These are phyloP conservation scores for Tetraodon nigroviridis DNA, from an alignment of 2,113 vertebrate species.

Conservation along the genomic window DNA sequence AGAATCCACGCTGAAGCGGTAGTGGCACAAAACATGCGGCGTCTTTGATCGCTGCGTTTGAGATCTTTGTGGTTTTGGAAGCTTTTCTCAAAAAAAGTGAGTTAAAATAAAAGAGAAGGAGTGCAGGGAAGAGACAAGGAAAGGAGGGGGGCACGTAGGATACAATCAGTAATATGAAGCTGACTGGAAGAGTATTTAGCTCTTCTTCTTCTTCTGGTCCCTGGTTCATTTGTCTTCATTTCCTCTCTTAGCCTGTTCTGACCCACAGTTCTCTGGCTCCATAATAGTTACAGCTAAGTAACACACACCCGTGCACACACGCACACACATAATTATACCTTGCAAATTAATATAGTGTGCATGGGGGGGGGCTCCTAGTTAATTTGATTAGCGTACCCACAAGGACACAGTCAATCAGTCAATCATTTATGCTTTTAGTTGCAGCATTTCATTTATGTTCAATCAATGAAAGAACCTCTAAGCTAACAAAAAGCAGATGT, in stretches of 20 bases:
- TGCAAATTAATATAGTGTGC: conserved; percentile 13
- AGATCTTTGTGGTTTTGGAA: conserved; percentile 39
- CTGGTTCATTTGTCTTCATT: conserved; percentile 72
- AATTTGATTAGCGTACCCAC: background rate
- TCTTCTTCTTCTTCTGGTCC: conserved; percentile 19
- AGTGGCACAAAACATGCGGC: conserved; percentile 56
- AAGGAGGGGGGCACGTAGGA: background rate
- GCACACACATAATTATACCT: conserved; percentile 20
- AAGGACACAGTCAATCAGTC: conserved; percentile 1
- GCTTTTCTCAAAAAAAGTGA: conserved; percentile 45
- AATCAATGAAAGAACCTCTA: no score
- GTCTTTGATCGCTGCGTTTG: conserved; percentile 51
- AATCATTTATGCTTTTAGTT: background rate
- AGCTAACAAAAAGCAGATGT: no score
- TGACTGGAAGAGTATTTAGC: conserved; percentile 57
- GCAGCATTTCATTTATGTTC: background rate
- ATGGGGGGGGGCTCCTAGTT: background rate
- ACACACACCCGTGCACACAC: conserved; percentile 6
- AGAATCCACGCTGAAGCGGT: conserved; percentile 57
- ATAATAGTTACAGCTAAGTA: conserved; percentile 38
- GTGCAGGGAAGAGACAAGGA: background rate
- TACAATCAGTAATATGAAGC: conserved; percentile 56
- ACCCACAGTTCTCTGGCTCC: conserved; percentile 35
- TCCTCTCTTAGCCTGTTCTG: conserved; percentile 56
- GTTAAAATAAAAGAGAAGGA: background rate